A percentile compares a stretch with the other conserved stretches of the same genome.
Conservation (phyloP, 2,888 invertebrate genomes). For the Nasonia oneida region DNA sequence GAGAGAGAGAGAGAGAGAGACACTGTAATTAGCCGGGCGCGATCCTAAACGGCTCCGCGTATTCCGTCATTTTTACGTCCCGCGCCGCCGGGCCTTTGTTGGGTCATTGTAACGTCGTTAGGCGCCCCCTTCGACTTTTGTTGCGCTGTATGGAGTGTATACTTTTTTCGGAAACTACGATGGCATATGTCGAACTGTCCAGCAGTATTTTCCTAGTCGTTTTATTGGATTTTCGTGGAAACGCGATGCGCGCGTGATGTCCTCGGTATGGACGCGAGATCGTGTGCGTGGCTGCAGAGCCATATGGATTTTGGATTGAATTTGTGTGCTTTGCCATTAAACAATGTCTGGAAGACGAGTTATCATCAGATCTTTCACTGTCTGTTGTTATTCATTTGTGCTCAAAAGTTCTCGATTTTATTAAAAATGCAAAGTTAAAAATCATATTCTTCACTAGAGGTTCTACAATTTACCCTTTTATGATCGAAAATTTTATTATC, state of each 20-base stretch:
- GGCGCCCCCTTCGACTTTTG: constrained; percentile 50
- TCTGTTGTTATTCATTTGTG: too few species aligned
- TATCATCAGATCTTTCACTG: too few species aligned
- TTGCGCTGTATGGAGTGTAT: constrained; percentile 3
- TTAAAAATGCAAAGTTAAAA: not conserved
- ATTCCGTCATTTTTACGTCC: constrained; percentile 72
- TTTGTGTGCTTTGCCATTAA: not conserved
- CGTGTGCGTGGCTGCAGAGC: not conserved
- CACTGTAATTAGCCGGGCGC: constrained; percentile 69
- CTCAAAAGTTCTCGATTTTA: not conserved
- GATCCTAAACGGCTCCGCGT: constrained; percentile 66
- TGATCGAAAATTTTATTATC: not conserved
- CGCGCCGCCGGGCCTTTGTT: constrained; percentile 63
- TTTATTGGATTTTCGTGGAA: not conserved
- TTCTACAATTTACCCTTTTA: not conserved
- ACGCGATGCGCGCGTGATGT: not conserved
- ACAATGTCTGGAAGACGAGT: too few species aligned
- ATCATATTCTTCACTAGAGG: not conserved
- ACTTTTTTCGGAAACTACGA: not conserved
- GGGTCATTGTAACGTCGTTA: constrained; percentile 74
- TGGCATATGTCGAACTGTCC: constrained; percentile 34
- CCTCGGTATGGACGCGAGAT: not conserved
- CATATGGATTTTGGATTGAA: constrained; percentile 20
- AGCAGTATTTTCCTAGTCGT: not conserved
- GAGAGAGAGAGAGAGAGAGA: constrained; percentile 24